Percentiles rank a stretch among this genome's conserved stretches.
Evolutionary conservation across 2,888 invertebrate species (phyloP).

Genomic region (Nebria brevicollis): DNA sequence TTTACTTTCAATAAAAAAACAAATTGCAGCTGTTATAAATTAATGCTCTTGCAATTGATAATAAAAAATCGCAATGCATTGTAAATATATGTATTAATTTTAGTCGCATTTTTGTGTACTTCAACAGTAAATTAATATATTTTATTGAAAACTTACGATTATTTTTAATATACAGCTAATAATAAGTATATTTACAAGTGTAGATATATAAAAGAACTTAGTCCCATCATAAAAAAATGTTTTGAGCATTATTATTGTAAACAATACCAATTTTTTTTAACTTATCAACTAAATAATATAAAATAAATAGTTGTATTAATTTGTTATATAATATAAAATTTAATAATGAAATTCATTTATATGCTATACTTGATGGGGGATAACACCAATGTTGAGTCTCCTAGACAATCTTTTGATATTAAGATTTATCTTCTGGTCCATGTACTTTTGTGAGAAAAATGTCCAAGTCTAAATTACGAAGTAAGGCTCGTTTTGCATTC

Average conservation of each 20-base stretch:
- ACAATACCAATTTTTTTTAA: not conserved
- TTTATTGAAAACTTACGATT: no score
- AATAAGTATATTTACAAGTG: no score
- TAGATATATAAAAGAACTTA: not conserved
- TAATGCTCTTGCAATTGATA: no score
- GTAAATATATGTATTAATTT: no score
- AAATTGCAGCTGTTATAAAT: no score
- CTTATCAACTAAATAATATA: not conserved
- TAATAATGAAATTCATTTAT: not conserved
- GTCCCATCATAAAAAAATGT: not conserved
- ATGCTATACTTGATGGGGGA: no score
- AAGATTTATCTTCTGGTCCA: constrained; percentile 47
- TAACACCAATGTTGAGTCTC: no score
- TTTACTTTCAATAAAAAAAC: no score
- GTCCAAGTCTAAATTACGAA: constrained; percentile 55
- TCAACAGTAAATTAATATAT: no score
- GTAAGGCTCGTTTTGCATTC: constrained; percentile 50
- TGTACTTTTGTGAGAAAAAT: constrained; percentile 56
- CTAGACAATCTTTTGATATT: not conserved
- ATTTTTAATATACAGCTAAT: no score
- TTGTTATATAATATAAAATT: not conserved
- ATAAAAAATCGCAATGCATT: no score
- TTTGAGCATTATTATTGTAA: not conserved
- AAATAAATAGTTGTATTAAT: not conserved
- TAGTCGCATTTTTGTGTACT: no score